These are phyloP conservation scores for Gasteruption jaculator DNA, from an alignment of 2,888 invertebrate genomes.

Conservation along the genomic window DNA sequence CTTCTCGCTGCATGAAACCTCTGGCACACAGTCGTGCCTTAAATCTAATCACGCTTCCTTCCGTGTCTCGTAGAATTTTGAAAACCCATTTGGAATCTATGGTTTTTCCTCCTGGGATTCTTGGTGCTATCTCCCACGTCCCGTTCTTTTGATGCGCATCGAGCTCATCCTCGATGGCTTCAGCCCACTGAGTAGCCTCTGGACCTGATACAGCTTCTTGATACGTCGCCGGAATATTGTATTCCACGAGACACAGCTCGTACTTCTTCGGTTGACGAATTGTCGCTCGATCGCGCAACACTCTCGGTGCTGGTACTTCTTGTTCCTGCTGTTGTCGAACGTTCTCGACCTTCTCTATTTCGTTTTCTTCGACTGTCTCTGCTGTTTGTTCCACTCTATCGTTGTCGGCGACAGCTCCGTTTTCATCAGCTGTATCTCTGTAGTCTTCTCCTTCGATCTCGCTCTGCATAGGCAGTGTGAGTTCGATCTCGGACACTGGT, in stretches of 20 bases:
- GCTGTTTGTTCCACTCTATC: neutral
- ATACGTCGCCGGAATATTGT: constrained; percentile 3
- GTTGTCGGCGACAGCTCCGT: neutral
- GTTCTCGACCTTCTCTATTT: neutral
- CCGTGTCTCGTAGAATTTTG: neutral
- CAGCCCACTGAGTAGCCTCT: too few species aligned
- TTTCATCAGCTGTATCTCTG: neutral
- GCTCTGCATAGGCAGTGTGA: neutral
- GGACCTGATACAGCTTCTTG: neutral
- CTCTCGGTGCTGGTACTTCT: neutral
- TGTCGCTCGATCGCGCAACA: too few species aligned
- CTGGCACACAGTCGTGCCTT: constrained; percentile 11
- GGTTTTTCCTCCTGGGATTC: neutral
- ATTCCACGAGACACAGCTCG: too few species aligned
- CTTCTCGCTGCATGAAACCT: constrained; percentile 9
- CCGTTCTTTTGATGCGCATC: constrained; percentile 10
- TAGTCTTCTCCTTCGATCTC: constrained; percentile 5
- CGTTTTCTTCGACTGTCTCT: neutral
- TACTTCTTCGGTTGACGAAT: too few species aligned
- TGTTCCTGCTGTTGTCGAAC: constrained; percentile 1
- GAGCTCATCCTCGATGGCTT: constrained; percentile 13
- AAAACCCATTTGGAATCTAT: constrained; percentile 10
- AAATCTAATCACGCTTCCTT: neutral
- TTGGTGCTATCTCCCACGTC: constrained; percentile 7
- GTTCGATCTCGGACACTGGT: neutral